Percentiles rank a stretch among this genome's conserved stretches.
phyloP scores from a whole-genome alignment of 2,888 invertebrate genomes.

The Tryphoninae sp. region DNA sequence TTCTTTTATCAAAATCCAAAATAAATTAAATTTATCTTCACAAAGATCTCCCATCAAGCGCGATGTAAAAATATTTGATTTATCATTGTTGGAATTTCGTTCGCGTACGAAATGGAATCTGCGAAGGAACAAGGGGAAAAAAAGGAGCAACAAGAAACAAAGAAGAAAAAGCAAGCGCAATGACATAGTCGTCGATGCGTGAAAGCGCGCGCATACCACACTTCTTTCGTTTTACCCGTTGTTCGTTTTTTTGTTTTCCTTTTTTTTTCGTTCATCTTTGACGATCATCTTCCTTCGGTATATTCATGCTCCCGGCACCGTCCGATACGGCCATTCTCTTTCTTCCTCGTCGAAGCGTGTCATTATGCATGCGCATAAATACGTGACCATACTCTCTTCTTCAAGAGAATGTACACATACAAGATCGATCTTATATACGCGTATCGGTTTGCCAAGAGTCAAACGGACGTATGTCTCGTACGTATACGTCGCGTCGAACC shows the following conservation, averaged over 20 bases:
- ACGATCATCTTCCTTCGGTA: constrained; percentile 16
- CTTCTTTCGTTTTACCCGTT: not conserved
- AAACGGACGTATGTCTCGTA: not conserved
- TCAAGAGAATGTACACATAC: not conserved
- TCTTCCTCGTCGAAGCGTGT: constrained; percentile 59
- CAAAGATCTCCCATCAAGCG: too few relatives aligned
- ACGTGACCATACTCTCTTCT: constrained; percentile 51
- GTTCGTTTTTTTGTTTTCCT: not conserved
- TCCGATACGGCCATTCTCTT: constrained; percentile 23
- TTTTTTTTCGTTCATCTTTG: constrained; percentile 6
- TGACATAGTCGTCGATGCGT: constrained; percentile 50
- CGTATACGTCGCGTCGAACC: not conserved
- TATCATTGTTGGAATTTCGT: not conserved
- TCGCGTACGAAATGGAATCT: not conserved
- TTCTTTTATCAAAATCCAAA: too few relatives aligned
- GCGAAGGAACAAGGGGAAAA: too few relatives aligned
- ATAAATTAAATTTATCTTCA: too few relatives aligned
- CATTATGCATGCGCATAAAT: constrained; percentile 62
- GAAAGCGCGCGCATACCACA: constrained; percentile 46
- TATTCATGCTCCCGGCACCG: constrained; percentile 13
- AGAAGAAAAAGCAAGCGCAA: constrained; percentile 1
- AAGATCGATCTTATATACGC: not conserved
- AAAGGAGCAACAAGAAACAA: not conserved
- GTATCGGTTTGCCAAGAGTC: not conserved
- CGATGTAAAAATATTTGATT: too few relatives aligned